These are phyloP conservation scores for Cacoxenus indagator DNA, from an alignment of 2,888 invertebrate species.

Conservation along the genomic window DNA sequence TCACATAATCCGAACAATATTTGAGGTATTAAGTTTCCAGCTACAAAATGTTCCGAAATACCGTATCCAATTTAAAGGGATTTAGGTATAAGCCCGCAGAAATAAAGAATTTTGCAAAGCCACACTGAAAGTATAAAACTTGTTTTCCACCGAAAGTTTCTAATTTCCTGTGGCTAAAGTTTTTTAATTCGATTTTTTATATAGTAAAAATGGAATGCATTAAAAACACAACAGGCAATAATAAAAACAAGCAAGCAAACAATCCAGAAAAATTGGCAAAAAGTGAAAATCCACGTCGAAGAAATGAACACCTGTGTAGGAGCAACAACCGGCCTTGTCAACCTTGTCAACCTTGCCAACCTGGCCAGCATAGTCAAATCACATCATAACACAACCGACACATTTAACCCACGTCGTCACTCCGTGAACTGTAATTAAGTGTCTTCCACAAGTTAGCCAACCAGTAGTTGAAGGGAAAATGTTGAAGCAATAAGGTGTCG, in stretches of 20 bases:
- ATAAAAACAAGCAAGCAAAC: not conserved
- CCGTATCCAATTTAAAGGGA: no score
- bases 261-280: not conserved
- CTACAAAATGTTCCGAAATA: no score
- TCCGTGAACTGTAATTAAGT: not conserved
- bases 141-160: constrained; percentile 39
- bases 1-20: no score
- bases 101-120: not conserved
- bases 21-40: no score
- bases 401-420: not conserved
- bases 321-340: not conserved
- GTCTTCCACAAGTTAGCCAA: not conserved
- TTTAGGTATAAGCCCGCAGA: no score
- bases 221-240: not conserved
- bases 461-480: not conserved
- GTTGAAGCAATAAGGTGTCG: not conserved
- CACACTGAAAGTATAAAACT: not conserved
- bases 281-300: not conserved
- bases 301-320: constrained; percentile 4
- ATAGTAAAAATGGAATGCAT: not conserved
- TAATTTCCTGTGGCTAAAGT: constrained; percentile 55
- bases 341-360: no score
- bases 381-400: not conserved
- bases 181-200: constrained; percentile 55
- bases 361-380: no score